Evolutionary conservation across 2,113 vertebrate species (phyloP).

Genomic region (Archilochus colubris): DNA sequence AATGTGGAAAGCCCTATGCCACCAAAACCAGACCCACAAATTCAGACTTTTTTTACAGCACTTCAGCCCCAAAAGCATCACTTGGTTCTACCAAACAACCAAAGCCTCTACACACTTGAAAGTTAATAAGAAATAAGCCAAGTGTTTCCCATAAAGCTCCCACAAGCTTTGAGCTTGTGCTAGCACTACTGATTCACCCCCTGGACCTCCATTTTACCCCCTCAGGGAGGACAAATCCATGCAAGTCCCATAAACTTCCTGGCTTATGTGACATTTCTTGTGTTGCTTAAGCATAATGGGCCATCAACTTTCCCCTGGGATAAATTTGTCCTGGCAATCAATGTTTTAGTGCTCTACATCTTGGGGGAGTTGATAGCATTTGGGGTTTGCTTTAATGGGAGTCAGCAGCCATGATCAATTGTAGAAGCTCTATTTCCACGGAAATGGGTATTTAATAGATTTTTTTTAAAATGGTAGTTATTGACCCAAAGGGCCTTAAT

Average conservation of each 20-base stretch:
- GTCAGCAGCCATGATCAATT: slow-evolving; percentile 66
- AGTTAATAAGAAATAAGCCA: neutral
- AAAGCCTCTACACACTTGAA: neutral
- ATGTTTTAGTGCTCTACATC: slow-evolving; percentile 46
- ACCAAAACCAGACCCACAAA: neutral
- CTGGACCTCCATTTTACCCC: neutral
- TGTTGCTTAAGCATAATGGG: slow-evolving; percentile 57
- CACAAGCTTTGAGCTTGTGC: neutral
- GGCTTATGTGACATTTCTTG: slow-evolving; percentile 48
- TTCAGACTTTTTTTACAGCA: neutral
- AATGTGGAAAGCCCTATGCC: neutral
- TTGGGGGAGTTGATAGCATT: slow-evolving; percentile 58
- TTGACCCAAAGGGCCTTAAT: slow-evolving; percentile 72
- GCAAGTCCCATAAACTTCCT: slow-evolving; percentile 62
- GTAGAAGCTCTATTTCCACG: slow-evolving; percentile 57
- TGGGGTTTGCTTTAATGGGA: slow-evolving; percentile 66
- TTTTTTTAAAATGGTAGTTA: slow-evolving; percentile 65
- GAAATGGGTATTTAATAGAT: slow-evolving; percentile 75
- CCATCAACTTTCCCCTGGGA: slow-evolving; percentile 61
- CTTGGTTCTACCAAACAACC: neutral
- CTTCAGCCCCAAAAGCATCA: neutral
- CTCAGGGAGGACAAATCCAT: slow-evolving; percentile 39
- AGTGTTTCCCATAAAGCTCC: neutral
- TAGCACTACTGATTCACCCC: neutral
- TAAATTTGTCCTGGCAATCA: slow-evolving; percentile 47